A percentile compares a stretch with the other conserved stretches of the same genome.
phyloP scores from a whole-genome alignment of 2,113 vertebrate genomes.

The Indicator indicator region DNA sequence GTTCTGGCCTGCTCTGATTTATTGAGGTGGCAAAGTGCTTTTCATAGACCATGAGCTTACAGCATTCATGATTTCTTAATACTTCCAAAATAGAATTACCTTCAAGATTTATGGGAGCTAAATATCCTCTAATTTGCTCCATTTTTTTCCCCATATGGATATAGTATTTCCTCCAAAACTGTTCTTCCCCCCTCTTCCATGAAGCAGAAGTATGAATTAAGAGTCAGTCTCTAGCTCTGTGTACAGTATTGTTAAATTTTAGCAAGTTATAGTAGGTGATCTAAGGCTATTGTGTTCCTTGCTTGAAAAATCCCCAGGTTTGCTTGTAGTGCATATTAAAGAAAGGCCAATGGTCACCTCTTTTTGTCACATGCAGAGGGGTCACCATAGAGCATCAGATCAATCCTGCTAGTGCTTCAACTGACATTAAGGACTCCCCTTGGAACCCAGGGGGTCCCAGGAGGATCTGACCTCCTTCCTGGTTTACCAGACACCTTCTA shows the following conservation, averaged over 20 bases:
- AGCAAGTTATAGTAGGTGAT: background rate
- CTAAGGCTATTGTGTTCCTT: background rate
- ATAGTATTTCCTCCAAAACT: background rate
- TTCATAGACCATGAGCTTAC: background rate
- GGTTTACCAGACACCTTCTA: background rate
- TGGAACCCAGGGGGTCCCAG: background rate
- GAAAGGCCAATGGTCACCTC: background rate
- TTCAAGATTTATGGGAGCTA: slow-evolving; percentile 36
- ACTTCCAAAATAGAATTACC: background rate
- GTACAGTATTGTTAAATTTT: background rate
- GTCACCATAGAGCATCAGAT: background rate
- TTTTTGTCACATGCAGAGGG: background rate
- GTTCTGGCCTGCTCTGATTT: slow-evolving; percentile 25
- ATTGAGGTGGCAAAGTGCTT: slow-evolving; percentile 7
- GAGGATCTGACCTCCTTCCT: background rate
- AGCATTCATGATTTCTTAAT: slow-evolving; percentile 17
- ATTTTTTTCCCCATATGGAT: background rate
- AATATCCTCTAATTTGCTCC: background rate
- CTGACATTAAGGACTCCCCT: background rate
- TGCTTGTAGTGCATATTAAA: background rate
- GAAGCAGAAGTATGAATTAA: background rate
- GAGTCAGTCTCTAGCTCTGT: background rate
- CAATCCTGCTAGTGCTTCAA: background rate
- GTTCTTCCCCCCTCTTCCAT: background rate
- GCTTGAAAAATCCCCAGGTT: background rate